Conservation (phyloP, 2,888 invertebrate genomes). For the Parnassius orleans region DNA sequence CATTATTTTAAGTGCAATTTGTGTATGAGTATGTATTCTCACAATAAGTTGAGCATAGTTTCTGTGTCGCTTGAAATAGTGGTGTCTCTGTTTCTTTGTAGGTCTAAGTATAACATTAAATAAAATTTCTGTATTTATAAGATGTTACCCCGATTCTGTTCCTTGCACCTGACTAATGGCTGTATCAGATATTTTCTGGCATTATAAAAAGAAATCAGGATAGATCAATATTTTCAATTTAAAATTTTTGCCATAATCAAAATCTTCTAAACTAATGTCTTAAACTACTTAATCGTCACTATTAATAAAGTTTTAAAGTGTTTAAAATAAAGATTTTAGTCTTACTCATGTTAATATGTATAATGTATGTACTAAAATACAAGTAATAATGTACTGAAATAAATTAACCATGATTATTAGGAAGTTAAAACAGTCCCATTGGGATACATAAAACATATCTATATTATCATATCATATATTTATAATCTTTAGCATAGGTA, state of each 20-base stretch:
- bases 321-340: conserved; percentile 5
- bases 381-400: not conserved
- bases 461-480: no score
- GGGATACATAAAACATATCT: conserved; percentile 22
- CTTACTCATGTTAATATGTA: conserved; percentile 9
- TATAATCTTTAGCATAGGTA: conserved; percentile 25
- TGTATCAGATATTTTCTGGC: not conserved
- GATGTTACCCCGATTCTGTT: not conserved
- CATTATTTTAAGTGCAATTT: no score
- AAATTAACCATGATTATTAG: conserved; percentile 7
- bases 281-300: not conserved
- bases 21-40: no score
- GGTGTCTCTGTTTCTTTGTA: no score
- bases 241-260: not conserved
- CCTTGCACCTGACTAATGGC: not conserved
- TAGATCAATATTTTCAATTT: conserved; percentile 6
- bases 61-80: no score
- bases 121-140: conserved; percentile 5
- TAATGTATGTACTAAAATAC: not conserved
- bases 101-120: conserved; percentile 6
- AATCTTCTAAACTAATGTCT: not conserved
- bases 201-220: not conserved
- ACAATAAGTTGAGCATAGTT: no score
- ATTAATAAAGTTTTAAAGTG: no score
- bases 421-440: conserved; percentile 5